These are phyloP conservation scores for Dioctria linearis DNA, from an alignment of 2,888 invertebrate genomes.

Conservation along the genomic window DNA sequence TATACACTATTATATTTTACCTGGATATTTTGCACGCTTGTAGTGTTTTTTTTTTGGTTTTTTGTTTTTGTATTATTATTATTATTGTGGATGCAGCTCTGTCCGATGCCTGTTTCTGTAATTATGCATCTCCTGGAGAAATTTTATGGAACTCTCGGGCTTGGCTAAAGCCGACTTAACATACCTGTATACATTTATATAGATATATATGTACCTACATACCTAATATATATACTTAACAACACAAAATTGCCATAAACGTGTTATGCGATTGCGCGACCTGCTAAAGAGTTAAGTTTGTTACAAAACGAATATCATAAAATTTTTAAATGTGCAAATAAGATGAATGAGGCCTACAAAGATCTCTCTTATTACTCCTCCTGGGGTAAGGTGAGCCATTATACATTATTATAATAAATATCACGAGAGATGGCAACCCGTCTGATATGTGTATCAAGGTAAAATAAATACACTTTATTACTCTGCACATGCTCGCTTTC, in stretches of 20 bases:
- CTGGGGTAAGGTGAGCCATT: too few relatives aligned
- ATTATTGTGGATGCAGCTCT: constrained; percentile 3
- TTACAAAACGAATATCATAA: constrained; percentile 12
- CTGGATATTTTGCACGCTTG: too few relatives aligned
- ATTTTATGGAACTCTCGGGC: constrained; percentile 31
- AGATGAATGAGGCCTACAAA: constrained; percentile 29
- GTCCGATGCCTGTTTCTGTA: constrained; percentile 41
- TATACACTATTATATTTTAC: too few relatives aligned
- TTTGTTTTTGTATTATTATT: background rate
- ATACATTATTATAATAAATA: too few relatives aligned
- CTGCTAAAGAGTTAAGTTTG: background rate
- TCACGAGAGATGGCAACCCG: constrained; percentile 2
- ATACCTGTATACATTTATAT: too few relatives aligned
- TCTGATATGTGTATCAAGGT: constrained; percentile 28
- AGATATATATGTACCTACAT: too few relatives aligned
- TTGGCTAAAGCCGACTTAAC: background rate
- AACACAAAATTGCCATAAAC: constrained; percentile 34
- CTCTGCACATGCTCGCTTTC: too few relatives aligned
- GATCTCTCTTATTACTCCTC: background rate
- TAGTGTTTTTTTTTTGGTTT: too few relatives aligned
- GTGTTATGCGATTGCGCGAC: constrained; percentile 44
- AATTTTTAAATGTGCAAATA: constrained; percentile 25
- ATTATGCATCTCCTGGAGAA: constrained; percentile 50
- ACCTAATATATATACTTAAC: background rate
- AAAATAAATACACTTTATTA: background rate